A percentile compares a stretch with the other conserved stretches of the same genome.
phyloP scores from a whole-genome alignment of 1,140 invertebrate genomes.

The Drosophila seguyi region DNA sequence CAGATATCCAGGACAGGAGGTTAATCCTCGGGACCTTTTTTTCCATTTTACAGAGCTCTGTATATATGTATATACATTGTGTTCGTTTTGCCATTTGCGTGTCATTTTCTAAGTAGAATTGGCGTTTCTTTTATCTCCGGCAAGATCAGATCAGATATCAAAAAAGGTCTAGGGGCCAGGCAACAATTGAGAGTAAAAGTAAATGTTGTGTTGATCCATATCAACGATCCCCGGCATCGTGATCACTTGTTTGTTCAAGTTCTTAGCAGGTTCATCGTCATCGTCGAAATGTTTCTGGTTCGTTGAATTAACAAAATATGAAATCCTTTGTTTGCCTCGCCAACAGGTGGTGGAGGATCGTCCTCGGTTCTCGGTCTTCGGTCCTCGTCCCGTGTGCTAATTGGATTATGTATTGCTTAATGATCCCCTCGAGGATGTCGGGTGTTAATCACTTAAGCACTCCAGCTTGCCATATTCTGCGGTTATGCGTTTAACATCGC shows the following conservation, averaged over 20 bases:
- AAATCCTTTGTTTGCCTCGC: constrained; percentile 57
- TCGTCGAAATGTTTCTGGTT: constrained; percentile 74
- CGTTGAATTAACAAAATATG: constrained; percentile 76
- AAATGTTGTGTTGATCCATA: constrained; percentile 70
- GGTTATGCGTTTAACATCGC: constrained; percentile 42
- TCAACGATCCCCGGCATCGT: constrained; percentile 41
- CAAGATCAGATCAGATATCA: constrained; percentile 72
- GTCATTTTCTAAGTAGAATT: constrained; percentile 77
- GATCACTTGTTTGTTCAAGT: constrained; percentile 80
- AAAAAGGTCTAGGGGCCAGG: constrained; percentile 48
- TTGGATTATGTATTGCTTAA: constrained; percentile 80
- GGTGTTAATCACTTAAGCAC: constrained; percentile 69
- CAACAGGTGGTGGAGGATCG: constrained; percentile 72
- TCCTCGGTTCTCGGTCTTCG: not conserved
- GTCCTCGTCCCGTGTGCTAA: constrained; percentile 50
- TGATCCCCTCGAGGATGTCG: constrained; percentile 56
- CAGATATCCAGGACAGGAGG: constrained; percentile 6
- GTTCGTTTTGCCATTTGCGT: constrained; percentile 69
- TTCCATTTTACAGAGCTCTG: constrained; percentile 23
- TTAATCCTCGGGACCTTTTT: constrained; percentile 56
- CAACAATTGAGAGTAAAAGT: constrained; percentile 77
- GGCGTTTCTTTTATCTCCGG: constrained; percentile 68
- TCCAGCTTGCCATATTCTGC: constrained; percentile 52
- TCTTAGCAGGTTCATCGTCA: constrained; percentile 72
- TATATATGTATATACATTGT: not conserved